Evolutionary conservation across 2,113 vertebrate species (phyloP), one percentile per base, ranked within the genome.

Genomic region (Cololabis saira): DNA sequence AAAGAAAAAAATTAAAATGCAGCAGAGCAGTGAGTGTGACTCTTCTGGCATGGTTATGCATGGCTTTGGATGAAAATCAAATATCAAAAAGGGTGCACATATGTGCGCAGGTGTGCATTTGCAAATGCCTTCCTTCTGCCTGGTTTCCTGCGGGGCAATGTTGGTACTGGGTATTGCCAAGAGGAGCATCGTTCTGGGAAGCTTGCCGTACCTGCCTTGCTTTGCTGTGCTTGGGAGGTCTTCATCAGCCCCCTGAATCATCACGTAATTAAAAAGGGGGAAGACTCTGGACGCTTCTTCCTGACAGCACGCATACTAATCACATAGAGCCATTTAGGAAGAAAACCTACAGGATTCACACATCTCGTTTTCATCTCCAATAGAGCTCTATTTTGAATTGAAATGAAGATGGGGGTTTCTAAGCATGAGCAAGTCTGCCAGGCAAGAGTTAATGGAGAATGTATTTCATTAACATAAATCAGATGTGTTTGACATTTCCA

Each of bases 381-480:
- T 82, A 89, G 71, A 81, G 74, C 69, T 63, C 74, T 68, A 27
- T 83, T 85, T 83, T 81, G 73, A 77, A 89, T 88, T 89, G 84
- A 87, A 89, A 89, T 83, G 82, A 89, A 81, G 83, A 91, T 83
- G 85, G 83, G 86, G n/a, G 17, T 74, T 83, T 89, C 86, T 85
- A 78, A 87, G 90, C 87, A 85, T 64, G 70, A 90, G 83, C 84
- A 80, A 85, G 62, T 87, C 82, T 85, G 82, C 79, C 85, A 82
- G 82, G 75, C 73, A 74, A 58, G 48, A 85, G 74, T 71, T 87
- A 83, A 89, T 88, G 82, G 85, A 89, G 79, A 82, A 88, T 84
- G 76, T 86, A 78, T 87, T 81, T 81, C 75, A 90, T 91, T 90
- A 89, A 83, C 88, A 91, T 90, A 90, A 90, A 91, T 90, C 85